Percentiles rank a stretch among this genome's conserved stretches.
These are phyloP conservation scores for Chinchilla lanigera DNA, from an alignment of 2,113 vertebrate genomes.

Conservation along the genomic window DNA sequence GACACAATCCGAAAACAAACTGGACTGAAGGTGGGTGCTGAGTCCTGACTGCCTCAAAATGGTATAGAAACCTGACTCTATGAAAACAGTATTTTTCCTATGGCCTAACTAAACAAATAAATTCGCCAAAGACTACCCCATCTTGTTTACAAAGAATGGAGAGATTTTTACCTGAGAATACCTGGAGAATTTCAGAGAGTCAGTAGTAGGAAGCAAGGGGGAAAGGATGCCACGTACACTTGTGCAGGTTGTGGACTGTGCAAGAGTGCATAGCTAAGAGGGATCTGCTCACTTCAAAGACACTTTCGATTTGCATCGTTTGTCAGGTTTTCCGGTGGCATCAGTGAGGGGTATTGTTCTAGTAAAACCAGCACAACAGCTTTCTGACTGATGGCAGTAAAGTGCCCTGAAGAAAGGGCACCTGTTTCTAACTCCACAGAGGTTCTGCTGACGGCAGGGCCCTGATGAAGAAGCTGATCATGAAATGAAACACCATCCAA, in stretches of 20 bases:
- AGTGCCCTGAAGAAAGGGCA: background rate
- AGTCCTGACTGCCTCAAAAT: background rate
- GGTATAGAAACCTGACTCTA: background rate
- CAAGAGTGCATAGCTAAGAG: background rate
- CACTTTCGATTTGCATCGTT: background rate
- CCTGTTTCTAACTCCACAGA: slow-evolving; percentile 26
- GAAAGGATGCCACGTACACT: background rate
- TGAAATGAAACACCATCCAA: background rate
- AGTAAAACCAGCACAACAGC: background rate
- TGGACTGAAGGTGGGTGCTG: background rate
- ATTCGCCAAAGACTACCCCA: background rate
- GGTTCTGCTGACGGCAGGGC: background rate
- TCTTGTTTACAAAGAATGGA: background rate
- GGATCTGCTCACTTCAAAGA: background rate
- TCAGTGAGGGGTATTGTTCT: background rate
- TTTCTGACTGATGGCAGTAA: background rate
- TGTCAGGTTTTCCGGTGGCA: background rate
- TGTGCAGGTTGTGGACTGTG: background rate
- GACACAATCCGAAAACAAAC: slow-evolving; percentile 29
- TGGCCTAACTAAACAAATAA: slow-evolving; percentile 4
- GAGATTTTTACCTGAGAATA: background rate
- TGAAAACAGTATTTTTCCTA: background rate
- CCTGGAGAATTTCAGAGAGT: background rate
- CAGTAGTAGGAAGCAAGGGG: background rate
- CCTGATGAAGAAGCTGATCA: background rate